phyloP scores from a whole-genome alignment of 1,140 invertebrate genomes.

The Amyelois transitella region DNA sequence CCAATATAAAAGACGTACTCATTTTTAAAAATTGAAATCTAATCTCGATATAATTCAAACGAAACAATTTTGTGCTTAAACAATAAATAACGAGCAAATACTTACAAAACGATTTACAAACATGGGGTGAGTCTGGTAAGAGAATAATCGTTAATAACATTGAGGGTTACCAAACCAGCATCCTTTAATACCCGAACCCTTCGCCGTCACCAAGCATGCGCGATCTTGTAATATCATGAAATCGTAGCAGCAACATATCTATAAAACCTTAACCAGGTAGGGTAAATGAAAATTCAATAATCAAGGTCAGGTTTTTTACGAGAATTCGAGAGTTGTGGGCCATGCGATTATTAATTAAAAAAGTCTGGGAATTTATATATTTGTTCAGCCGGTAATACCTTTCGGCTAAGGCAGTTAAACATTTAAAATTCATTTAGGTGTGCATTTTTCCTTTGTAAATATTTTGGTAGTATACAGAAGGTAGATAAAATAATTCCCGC shows the following conservation, averaged over 20 bases:
- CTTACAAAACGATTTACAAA: constrained; percentile 14
- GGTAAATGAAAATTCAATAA: constrained; percentile 5
- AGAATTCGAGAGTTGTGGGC: not conserved
- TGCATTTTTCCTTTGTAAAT: not conserved
- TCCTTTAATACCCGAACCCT: constrained; percentile 11
- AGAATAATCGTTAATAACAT: constrained; percentile 27
- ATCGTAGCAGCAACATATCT: not conserved
- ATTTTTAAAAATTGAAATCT: too few species aligned
- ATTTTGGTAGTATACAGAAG: not conserved
- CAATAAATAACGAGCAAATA: constrained; percentile 2
- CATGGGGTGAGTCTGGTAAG: constrained; percentile 15
- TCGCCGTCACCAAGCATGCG: constrained; percentile 5
- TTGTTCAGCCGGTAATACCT: not conserved
- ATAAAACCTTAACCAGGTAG: not conserved
- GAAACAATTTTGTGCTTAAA: not conserved
- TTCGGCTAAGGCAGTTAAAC: not conserved
- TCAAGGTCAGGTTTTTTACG: not conserved
- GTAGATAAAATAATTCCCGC: constrained; percentile 35
- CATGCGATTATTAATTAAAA: not conserved
- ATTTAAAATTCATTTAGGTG: not conserved
- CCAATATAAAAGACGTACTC: too few species aligned
- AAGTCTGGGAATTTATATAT: not conserved
- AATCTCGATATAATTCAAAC: too few species aligned
- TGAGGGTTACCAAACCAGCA: constrained; percentile 17
- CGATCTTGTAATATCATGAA: constrained; percentile 1